Conservation (phyloP, 2,888 invertebrate genomes). For the Coenonympha glycerion region DNA sequence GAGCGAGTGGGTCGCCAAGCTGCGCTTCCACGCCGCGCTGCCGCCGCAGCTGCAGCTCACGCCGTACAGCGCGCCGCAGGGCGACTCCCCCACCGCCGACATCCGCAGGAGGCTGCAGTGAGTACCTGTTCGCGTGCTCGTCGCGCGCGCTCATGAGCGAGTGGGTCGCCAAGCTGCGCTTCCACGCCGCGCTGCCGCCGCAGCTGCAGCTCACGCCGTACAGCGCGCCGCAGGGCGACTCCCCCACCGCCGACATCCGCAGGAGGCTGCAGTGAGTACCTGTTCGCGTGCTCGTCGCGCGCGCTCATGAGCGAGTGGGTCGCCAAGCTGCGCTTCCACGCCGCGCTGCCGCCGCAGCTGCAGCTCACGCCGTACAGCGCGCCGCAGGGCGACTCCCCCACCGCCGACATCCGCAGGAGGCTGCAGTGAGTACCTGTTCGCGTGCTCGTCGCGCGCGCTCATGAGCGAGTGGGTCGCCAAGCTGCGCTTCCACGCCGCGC, state of each 20-base stretch:
- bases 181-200: slow-evolving; percentile 95
- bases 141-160: too few relatives aligned
- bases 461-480: slow-evolving; percentile 95
- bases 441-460: too few relatives aligned
- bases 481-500: slow-evolving; percentile 92
- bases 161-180: slow-evolving; percentile 94
- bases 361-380: slow-evolving; percentile 88
- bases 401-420: neutral
- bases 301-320: too few relatives aligned
- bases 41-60: slow-evolving; percentile 93
- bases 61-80: slow-evolving; percentile 78
- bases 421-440: too few relatives aligned
- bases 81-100: slow-evolving; percentile 23
- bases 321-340: slow-evolving; percentile 94
- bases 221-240: slow-evolving; percentile 53
- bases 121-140: too few relatives aligned
- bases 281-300: too few relatives aligned
- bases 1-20: slow-evolving; percentile 94
- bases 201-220: slow-evolving; percentile 91
- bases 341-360: slow-evolving; percentile 91
- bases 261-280: neutral
- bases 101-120: neutral
- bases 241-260: neutral
- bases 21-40: slow-evolving; percentile 93
- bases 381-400: slow-evolving; percentile 29